Conservation (phyloP, 2,113 vertebrate genomes). For the human (Homo sapiens) region DNA sequence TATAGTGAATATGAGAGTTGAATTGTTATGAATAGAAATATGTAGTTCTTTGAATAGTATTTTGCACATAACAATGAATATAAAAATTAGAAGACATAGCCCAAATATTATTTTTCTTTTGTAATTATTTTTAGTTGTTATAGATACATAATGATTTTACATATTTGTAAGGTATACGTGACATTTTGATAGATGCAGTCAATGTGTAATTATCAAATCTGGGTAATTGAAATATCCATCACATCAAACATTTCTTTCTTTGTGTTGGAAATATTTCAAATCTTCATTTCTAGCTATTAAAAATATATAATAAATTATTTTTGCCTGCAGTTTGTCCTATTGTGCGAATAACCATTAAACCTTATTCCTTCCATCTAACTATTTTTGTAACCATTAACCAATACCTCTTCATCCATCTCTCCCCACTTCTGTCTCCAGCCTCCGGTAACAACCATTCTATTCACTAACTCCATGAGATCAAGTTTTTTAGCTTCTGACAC, state of each 20-base stretch:
- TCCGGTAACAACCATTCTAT: no score
- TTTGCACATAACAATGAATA: background rate
- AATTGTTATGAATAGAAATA: background rate
- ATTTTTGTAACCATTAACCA: no score
- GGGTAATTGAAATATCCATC: background rate
- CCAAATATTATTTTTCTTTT: background rate
- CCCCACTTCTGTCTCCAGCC: no score
- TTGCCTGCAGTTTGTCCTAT: background rate
- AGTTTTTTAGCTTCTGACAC: no score
- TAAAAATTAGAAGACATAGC: background rate
- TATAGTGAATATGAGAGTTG: background rate
- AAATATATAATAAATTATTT: no score
- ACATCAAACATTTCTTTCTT: background rate
- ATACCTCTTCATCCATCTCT: no score
- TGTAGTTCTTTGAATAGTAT: background rate
- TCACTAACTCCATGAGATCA: no score
- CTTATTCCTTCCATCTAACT: background rate
- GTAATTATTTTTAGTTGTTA: background rate
- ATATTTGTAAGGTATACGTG: background rate
- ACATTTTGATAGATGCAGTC: background rate
- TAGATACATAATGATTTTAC: background rate
- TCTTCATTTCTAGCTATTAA: background rate
- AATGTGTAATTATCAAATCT: no score
- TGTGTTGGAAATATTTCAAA: background rate
- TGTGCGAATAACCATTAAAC: background rate